Evolutionary conservation across 1,140 invertebrate species (phyloP).

Genomic region (Pemphigus obesinymphae): DNA sequence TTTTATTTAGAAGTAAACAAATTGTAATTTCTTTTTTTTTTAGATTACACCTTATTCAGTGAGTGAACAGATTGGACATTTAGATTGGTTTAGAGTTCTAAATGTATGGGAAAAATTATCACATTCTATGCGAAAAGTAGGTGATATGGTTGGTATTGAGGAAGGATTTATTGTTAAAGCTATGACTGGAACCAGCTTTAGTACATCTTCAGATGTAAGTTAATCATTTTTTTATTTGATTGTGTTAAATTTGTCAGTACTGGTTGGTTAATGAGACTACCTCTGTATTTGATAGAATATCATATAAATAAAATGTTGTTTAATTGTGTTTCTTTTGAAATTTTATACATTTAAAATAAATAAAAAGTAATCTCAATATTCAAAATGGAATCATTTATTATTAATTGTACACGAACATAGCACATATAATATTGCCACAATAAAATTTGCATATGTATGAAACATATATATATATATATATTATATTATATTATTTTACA

Average conservation of each 20-base stretch:
- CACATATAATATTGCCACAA: too few species aligned
- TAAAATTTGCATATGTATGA: too few species aligned
- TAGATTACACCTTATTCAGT: constrained; percentile 75
- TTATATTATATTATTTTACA: not conserved
- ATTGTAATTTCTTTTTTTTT: constrained; percentile 36
- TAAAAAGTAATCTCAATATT: too few species aligned
- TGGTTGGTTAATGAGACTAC: too few species aligned
- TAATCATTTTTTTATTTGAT: not conserved
- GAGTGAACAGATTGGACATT: constrained; percentile 66
- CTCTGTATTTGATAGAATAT: too few species aligned
- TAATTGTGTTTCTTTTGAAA: too few species aligned
- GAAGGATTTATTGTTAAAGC: constrained; percentile 81
- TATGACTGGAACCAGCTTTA: constrained; percentile 63
- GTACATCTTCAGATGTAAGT: constrained; percentile 54
- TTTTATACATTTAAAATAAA: too few species aligned
- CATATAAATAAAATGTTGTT: too few species aligned
- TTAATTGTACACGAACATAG: too few species aligned
- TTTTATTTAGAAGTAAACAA: not conserved
- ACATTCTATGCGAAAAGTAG: constrained; percentile 77
- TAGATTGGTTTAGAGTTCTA: constrained; percentile 87
- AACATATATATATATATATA: too few species aligned
- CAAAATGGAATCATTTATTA: too few species aligned
- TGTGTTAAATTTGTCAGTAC: too few species aligned
- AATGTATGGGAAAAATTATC: constrained; percentile 78
- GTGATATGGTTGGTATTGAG: constrained; percentile 82